A percentile compares a stretch with the other conserved stretches of the same genome.
phyloP scores from a whole-genome alignment of 2,797 vertebrate species.

The Rhodeus uyekii region DNA sequence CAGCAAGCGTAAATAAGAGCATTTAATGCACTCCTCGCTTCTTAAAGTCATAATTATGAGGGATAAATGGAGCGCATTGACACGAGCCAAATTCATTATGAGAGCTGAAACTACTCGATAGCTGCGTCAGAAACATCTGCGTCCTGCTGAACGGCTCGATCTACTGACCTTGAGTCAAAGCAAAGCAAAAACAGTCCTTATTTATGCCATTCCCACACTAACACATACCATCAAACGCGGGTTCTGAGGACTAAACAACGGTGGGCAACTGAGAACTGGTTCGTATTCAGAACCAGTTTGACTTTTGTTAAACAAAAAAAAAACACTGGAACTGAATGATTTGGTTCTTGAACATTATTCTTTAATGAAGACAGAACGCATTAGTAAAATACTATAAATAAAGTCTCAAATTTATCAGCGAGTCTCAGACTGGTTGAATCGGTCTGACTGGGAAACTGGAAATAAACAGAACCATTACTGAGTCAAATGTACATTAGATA shows the following conservation, averaged over 20 bases:
- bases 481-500: not conserved
- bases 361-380: not conserved
- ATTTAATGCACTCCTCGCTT: not conserved
- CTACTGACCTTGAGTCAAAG: not conserved
- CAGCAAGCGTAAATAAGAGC: not conserved
- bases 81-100: not conserved
- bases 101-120: not conserved
- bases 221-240: not conserved
- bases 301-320: not conserved
- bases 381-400: not conserved
- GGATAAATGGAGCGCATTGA: not conserved
- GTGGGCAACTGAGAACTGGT: too few species aligned
- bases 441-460: not conserved
- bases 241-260: not conserved
- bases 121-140: constrained; percentile 2
- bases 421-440: not conserved
- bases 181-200: not conserved
- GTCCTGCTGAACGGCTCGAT: not conserved
- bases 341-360: not conserved
- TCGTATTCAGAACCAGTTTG: not conserved
- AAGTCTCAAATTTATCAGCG: not conserved
- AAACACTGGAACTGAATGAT: not conserved
- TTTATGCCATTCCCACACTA: not conserved
- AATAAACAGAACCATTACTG: not conserved
- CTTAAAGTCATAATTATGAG: not conserved